Evolutionary conservation across 2,113 vertebrate genomes (phyloP).

Genomic region (Esox niger): DNA sequence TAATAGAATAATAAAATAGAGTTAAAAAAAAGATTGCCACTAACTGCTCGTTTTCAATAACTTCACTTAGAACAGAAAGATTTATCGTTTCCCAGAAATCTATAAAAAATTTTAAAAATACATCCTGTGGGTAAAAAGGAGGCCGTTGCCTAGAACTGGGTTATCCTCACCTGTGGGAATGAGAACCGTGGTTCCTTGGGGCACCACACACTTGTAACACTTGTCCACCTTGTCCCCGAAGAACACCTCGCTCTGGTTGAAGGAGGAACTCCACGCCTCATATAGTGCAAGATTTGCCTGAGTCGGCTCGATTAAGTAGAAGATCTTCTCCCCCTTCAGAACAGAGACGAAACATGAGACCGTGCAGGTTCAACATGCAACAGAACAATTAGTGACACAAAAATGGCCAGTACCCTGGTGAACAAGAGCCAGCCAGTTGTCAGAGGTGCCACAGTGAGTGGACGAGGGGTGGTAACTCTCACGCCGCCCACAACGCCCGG

Average conservation of each 20-base stretch:
- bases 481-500: no score
- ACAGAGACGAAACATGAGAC: slow-evolving; percentile 16
- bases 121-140: background rate
- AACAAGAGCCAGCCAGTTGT: no score
- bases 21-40: no score
- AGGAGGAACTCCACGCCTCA: slow-evolving; percentile 87
- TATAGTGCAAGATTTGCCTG: slow-evolving; percentile 85
- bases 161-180: slow-evolving; percentile 82
- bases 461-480: no score
- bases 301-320: slow-evolving; percentile 89
- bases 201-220: slow-evolving; percentile 87
- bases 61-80: no score
- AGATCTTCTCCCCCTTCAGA: slow-evolving; percentile 85
- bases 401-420: no score
- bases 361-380: background rate
- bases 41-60: no score
- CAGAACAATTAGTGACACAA: background rate
- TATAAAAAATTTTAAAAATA: no score
- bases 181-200: slow-evolving; percentile 86
- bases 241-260: slow-evolving; percentile 87
- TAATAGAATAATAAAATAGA: no score
- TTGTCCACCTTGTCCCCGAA: slow-evolving; percentile 89
- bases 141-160: background rate
- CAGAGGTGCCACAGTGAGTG: no score
- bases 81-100: no score